A percentile compares a stretch with the other conserved stretches of the same genome.
Evolutionary conservation across 2,797 vertebrate species (phyloP).

Genomic region (Sebastes matsubarae): DNA sequence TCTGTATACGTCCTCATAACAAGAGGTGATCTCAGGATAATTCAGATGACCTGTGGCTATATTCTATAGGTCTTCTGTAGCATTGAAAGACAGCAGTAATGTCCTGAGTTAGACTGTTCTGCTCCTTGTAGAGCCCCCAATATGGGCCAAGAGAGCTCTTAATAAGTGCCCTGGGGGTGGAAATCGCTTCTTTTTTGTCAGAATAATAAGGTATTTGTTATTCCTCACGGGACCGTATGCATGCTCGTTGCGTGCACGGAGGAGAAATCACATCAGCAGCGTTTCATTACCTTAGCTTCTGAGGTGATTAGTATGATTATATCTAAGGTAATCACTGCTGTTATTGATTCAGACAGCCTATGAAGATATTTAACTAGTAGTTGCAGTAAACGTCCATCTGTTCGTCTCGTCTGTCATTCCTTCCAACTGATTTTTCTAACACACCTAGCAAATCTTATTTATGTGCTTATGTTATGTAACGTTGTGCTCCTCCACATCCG

Average conservation of each 20-base stretch:
- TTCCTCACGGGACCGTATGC: constrained; percentile 4
- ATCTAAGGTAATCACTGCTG: background rate
- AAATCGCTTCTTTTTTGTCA: constrained; percentile 14
- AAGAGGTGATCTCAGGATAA: constrained; percentile 6
- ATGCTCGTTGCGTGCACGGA: background rate
- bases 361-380: background rate
- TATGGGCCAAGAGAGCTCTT: constrained; percentile 2
- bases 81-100: background rate
- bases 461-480: background rate
- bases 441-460: background rate
- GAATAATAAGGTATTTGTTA: constrained; percentile 38
- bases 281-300: constrained; percentile 8
- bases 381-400: background rate
- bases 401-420: background rate
- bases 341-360: background rate
- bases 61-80: background rate
- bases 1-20: background rate
- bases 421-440: background rate
- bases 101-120: background rate
- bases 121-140: background rate
- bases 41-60: constrained; percentile 18
- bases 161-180: constrained; percentile 15
- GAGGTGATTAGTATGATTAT: background rate
- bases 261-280: constrained; percentile 9
- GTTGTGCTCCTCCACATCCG: background rate